Base-by-base conservation (phyloP, 2,888 invertebrate species). In the Deilephila porcellus region DNA sequence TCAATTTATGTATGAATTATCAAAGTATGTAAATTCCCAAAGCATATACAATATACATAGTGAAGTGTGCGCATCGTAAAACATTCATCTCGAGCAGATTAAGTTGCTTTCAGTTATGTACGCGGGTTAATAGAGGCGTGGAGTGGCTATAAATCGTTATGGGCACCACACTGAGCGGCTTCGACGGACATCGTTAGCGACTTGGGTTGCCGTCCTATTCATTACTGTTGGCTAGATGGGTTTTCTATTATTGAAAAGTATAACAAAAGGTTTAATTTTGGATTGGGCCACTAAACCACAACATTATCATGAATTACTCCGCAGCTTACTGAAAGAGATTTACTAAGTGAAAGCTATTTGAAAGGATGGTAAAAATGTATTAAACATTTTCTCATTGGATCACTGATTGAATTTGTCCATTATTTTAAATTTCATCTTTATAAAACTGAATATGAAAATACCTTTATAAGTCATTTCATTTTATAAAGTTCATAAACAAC, bases 91-190 rank as follows among this genome's bases (percentile, higher is more conserved):
- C 76, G 80, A 71, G 20, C 71, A 77, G 71, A 81, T 79, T 77
- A 79, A 79, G 78, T 80, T 76, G 78, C 79, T 77, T 79, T 78
- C 76, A 78, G 29, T 11, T 80, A 78, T 80, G 79, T 76, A 77
- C 75, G 83, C 80, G 84, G 87, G 83, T 80, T 83, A 83, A 85
- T 86, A 83, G 82, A 76, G 74, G 73, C 77, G 79, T 77, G 76
- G 78, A 73, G 78, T 81, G 79, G 80, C 85, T 80, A 89, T 89
- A 88, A 89, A 90, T 85, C 81, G 81, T 83, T 82, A 82, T 81
- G 79, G 84, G 75, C 78, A 75, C 79, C 77, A 79, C 78, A 74
- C 74, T 70, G 74, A 79, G 75, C 77, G 64, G 17, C 79, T 78
- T 78, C 78, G 77, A 74, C 64, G 71, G 71, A 71, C 45, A 62